A percentile compares a stretch with the other conserved stretches of the same genome.
Conservation (phyloP, 2,888 invertebrate species). For the Hipparchia sbordonii region DNA sequence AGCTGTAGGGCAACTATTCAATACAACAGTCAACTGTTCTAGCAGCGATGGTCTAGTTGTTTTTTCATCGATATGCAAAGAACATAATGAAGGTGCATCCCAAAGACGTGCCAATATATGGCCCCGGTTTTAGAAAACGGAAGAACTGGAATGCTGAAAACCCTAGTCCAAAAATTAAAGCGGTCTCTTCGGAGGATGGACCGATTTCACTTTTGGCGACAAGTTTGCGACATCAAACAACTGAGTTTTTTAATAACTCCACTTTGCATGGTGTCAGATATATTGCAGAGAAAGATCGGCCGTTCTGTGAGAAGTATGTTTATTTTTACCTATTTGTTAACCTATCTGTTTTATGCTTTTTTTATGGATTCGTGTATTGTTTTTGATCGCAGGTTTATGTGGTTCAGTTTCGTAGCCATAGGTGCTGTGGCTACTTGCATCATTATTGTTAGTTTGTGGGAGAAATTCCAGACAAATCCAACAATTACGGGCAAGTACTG, state of each 20-base stretch:
- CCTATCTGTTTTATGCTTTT: neutral
- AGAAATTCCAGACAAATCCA: conserved; percentile 92
- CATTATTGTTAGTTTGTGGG: conserved; percentile 90
- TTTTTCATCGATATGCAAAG: neutral
- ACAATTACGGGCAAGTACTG: conserved; percentile 86
- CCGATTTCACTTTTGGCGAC: conserved; percentile 78
- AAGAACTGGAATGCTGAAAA: conserved; percentile 36
- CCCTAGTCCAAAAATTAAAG: conserved; percentile 30
- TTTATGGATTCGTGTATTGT: neutral
- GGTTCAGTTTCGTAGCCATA: conserved; percentile 88
- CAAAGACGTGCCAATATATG: conserved; percentile 49
- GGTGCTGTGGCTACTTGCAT: conserved; percentile 88
- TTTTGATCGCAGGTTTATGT: conserved; percentile 84
- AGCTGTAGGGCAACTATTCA: neutral
- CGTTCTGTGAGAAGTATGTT: conserved; percentile 89
- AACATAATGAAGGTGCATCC: conserved; percentile 66
- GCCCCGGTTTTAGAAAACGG: conserved; percentile 28
- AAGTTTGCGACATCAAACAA: conserved; percentile 87
- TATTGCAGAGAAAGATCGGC: conserved; percentile 88
- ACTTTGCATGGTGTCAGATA: conserved; percentile 91
- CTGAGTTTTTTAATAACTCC: conserved; percentile 89
- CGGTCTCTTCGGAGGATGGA: conserved; percentile 49
- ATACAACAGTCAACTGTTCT: neutral
- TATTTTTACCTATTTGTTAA: neutral
- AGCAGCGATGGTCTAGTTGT: neutral